phyloP scores from a whole-genome alignment of 2,888 invertebrate species.

The Nomada ruficornis region DNA sequence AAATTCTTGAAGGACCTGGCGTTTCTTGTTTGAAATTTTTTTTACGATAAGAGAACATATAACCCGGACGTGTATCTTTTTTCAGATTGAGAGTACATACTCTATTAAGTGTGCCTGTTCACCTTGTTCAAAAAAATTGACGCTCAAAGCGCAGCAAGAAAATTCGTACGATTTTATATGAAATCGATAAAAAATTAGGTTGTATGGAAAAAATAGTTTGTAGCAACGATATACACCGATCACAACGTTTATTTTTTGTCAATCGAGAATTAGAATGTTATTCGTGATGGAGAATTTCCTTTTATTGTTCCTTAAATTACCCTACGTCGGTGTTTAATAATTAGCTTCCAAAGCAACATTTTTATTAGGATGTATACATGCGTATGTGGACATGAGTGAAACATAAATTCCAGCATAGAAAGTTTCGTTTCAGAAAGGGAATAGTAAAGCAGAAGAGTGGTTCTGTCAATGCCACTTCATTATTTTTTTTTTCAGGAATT shows the following conservation, averaged over 20 bases:
- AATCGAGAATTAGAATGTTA: too few relatives aligned
- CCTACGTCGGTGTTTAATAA: too few relatives aligned
- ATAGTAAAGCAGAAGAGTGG: background rate
- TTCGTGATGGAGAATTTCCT: too few relatives aligned
- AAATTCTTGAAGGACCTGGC: background rate
- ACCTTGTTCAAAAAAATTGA: background rate
- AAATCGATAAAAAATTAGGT: background rate
- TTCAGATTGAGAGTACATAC: background rate
- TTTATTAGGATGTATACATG: too few relatives aligned
- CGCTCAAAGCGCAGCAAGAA: background rate
- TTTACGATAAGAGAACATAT: background rate
- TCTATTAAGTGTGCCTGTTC: background rate
- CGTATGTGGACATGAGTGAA: too few relatives aligned
- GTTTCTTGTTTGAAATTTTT: conserved; percentile 1
- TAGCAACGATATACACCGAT: background rate
- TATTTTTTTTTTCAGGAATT: background rate
- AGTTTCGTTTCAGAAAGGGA: background rate
- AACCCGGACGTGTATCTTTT: background rate
- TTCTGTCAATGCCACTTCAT: background rate
- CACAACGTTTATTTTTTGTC: too few relatives aligned
- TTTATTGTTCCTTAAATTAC: too few relatives aligned
- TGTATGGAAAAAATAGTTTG: background rate
- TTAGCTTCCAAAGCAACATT: too few relatives aligned
- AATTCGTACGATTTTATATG: background rate
- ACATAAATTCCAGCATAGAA: too few relatives aligned